phyloP scores from a whole-genome alignment of 2,797 vertebrate species.

The Alfaro cultratus region DNA sequence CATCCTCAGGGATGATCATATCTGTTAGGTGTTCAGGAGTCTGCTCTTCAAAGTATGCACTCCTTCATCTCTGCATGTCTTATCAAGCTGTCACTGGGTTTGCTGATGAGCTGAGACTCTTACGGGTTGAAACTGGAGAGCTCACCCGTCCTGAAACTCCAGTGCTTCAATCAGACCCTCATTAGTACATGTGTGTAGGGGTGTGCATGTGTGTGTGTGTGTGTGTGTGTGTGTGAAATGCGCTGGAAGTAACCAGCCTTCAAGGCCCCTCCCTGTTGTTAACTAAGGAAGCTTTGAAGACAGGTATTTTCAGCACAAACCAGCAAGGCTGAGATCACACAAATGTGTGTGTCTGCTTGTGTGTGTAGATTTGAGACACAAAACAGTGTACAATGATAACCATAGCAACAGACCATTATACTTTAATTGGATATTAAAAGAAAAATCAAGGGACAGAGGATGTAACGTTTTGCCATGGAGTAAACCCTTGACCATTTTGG shows the following conservation, averaged over 20 bases:
- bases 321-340: not conserved
- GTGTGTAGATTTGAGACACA: not conserved
- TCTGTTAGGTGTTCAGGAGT: conserved; percentile 26
- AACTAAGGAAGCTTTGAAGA: not conserved
- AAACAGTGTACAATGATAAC: not conserved
- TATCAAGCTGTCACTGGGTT: not conserved
- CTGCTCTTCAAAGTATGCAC: conserved; percentile 37
- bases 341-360: not conserved
- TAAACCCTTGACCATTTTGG: not conserved
- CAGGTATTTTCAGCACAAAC: not conserved
- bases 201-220: not conserved
- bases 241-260: not conserved
- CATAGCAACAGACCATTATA: not conserved
- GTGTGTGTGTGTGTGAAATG: not conserved
- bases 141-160: not conserved
- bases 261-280: not conserved
- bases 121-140: not conserved
- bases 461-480: not conserved
- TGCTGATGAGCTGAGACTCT: not conserved
- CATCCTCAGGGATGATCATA: no score
- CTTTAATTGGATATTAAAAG: not conserved
- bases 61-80: not conserved
- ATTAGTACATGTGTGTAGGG: not conserved
- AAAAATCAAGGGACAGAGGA: not conserved
- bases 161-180: not conserved